Evolutionary conservation across 2,888 invertebrate species (phyloP).

Genomic region (Philaethria dido): DNA sequence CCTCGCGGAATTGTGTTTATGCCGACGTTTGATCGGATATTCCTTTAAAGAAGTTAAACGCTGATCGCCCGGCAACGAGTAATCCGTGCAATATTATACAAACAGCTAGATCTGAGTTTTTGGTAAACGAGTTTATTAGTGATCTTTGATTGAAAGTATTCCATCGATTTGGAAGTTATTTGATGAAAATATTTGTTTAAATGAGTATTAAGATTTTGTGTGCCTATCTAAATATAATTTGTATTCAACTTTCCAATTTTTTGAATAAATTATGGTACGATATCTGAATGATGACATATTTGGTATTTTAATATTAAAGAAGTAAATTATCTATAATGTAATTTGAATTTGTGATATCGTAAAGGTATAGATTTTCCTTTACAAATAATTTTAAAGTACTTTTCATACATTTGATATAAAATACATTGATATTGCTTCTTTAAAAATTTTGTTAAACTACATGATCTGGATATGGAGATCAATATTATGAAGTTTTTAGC

Average conservation of each 20-base stretch:
- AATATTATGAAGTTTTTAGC: no score
- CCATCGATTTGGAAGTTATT: slow-evolving; percentile 39
- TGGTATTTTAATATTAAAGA: no score
- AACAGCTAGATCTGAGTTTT: slow-evolving; percentile 55
- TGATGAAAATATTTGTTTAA: slow-evolving; percentile 42
- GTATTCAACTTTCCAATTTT: slow-evolving; percentile 2
- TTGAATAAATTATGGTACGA: not conserved
- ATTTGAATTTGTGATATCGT: not conserved
- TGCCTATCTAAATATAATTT: slow-evolving; percentile 24
- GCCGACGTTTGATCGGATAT: slow-evolving; percentile 79
- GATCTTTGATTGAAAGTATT: slow-evolving; percentile 51
- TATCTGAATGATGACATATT: not conserved
- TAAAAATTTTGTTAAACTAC: no score
- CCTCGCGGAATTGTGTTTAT: slow-evolving; percentile 81
- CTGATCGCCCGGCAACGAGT: slow-evolving; percentile 57
- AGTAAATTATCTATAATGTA: no score
- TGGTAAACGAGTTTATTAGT: slow-evolving; percentile 58
- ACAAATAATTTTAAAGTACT: no score
- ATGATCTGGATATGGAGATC: no score
- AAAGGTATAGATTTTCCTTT: no score
- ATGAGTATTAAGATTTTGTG: slow-evolving; percentile 35
- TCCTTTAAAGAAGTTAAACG: slow-evolving; percentile 76
- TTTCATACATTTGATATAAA: no score
- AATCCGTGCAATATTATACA: slow-evolving; percentile 63
- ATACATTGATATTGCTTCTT: no score